phyloP scores from a whole-genome alignment of 2,113 vertebrate species.

The Corvus cornix region DNA sequence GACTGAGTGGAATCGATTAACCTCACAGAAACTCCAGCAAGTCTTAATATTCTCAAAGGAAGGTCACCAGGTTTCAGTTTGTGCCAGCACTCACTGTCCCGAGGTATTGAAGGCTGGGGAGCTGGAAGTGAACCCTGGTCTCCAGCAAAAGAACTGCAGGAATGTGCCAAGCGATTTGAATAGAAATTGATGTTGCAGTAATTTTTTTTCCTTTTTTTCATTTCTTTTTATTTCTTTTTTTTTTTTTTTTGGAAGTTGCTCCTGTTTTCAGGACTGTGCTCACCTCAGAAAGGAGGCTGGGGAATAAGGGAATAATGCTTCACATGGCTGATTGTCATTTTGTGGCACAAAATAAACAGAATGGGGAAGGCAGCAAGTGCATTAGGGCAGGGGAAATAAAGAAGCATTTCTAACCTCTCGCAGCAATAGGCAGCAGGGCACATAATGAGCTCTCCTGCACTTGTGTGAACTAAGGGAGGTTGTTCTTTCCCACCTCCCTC shows the following conservation, averaged over 20 bases:
- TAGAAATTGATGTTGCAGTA: constrained; percentile 38
- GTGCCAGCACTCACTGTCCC: constrained; percentile 54
- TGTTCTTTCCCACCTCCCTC: constrained; percentile 19
- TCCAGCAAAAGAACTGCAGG: constrained; percentile 37
- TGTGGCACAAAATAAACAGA: constrained; percentile 56
- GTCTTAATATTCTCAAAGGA: constrained; percentile 57
- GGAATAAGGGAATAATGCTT: constrained; percentile 26
- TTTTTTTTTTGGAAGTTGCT: neutral
- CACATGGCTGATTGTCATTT: neutral
- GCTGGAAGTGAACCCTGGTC: constrained; percentile 62
- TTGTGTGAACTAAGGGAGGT: constrained; percentile 1
- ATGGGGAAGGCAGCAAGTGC: constrained; percentile 27
- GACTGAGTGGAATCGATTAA: constrained; percentile 58
- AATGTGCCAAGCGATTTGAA: constrained; percentile 40
- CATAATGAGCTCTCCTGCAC: constrained; percentile 44
- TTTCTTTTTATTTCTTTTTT: neutral
- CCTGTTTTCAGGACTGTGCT: neutral
- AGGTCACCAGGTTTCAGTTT: constrained; percentile 48
- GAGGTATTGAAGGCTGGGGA: constrained; percentile 47
- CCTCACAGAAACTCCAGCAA: constrained; percentile 49
- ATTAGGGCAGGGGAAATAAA: constrained; percentile 40
- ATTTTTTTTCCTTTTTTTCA: neutral
- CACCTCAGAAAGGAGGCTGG: constrained; percentile 32
- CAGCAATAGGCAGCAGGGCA: constrained; percentile 38
- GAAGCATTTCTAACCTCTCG: constrained; percentile 6